Conservation (phyloP, 2,113 vertebrate genomes). For the Halcyon senegalensis region DNA sequence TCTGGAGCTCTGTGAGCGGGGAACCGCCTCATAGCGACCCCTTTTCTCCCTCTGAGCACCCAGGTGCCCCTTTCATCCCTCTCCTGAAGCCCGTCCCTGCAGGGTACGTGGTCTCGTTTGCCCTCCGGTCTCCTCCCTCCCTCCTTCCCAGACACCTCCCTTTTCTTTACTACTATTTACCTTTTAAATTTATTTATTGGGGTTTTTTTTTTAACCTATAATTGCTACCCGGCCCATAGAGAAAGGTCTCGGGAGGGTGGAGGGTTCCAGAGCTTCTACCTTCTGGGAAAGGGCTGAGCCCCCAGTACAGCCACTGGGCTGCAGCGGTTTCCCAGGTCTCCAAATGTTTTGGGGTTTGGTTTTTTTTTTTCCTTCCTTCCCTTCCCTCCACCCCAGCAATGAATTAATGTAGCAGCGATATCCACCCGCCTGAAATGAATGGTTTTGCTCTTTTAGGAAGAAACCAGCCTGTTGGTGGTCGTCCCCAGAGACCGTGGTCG, state of each 20-base stretch:
- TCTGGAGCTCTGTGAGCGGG: too few species aligned
- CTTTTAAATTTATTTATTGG: not conserved
- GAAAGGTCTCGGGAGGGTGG: not conserved
- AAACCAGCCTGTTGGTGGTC: not conserved
- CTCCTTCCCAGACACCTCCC: too few species aligned
- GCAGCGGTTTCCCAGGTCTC: rapidly evolving
- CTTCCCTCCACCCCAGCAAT: too few species aligned
- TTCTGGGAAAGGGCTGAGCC: not conserved
- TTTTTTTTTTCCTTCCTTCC: not conserved
- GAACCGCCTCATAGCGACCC: too few species aligned
- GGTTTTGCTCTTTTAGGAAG: not conserved
- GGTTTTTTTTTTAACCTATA: not conserved
- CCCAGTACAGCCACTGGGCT: rapidly evolving
- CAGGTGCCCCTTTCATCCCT: not conserved
- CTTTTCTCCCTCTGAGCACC: rapidly evolving
- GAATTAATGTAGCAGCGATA: rapidly evolving
- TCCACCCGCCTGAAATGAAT: not conserved
- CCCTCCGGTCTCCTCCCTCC: not conserved
- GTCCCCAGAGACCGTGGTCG: rapidly evolving
- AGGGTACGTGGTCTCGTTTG: not conserved
- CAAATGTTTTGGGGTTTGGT: rapidly evolving
- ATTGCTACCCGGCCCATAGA: not conserved
- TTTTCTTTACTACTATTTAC: not conserved
- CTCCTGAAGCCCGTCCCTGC: not conserved
- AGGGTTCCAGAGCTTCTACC: rapidly evolving